These are phyloP conservation scores for Drosophila flavopinicola DNA, from an alignment of 2,888 invertebrate species.

Conservation along the genomic window DNA sequence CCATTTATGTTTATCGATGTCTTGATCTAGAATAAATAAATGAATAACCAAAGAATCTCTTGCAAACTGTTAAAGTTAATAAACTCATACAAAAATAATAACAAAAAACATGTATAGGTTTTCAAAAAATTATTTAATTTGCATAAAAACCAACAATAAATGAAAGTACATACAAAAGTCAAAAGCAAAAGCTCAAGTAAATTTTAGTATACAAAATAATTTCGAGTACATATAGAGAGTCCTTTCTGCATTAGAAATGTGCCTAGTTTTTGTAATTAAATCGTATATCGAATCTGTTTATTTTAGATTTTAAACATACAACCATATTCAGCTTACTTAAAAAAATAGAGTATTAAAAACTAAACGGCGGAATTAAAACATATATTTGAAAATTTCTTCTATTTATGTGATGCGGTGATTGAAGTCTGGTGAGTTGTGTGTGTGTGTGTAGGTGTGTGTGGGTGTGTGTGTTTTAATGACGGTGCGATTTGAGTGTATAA, in stretches of 20 bases:
- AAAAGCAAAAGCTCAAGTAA: slow-evolving; percentile 36
- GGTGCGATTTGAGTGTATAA: slow-evolving; percentile 42
- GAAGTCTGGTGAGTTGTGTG: slow-evolving; percentile 16
- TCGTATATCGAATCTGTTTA: slow-evolving; percentile 24
- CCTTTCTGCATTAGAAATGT: slow-evolving; percentile 27
- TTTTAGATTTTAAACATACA: slow-evolving; percentile 54
- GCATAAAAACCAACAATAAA: slow-evolving; percentile 58
- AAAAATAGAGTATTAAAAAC: slow-evolving; percentile 59
- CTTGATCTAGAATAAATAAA: background rate
- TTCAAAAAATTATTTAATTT: slow-evolving; percentile 52
- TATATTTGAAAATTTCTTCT: slow-evolving; percentile 2
- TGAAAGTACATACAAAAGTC: slow-evolving; percentile 60
- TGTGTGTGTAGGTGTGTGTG: slow-evolving; percentile 3
- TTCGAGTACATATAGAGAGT: slow-evolving; percentile 28
- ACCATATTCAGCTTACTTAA: slow-evolving; percentile 70
- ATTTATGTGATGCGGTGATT: slow-evolving; percentile 18
- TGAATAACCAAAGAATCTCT: background rate
- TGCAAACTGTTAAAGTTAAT: no score
- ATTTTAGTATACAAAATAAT: slow-evolving; percentile 32
- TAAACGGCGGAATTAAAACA: slow-evolving; percentile 55
- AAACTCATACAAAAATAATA: slow-evolving; percentile 7
- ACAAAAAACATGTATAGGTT: background rate
- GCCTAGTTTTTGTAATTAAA: slow-evolving; percentile 20
- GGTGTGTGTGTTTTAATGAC: slow-evolving; percentile 12
- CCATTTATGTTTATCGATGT: background rate